These are phyloP conservation scores for Talpa occidentalis DNA, from an alignment of 2,113 vertebrate species.

Conservation along the genomic window DNA sequence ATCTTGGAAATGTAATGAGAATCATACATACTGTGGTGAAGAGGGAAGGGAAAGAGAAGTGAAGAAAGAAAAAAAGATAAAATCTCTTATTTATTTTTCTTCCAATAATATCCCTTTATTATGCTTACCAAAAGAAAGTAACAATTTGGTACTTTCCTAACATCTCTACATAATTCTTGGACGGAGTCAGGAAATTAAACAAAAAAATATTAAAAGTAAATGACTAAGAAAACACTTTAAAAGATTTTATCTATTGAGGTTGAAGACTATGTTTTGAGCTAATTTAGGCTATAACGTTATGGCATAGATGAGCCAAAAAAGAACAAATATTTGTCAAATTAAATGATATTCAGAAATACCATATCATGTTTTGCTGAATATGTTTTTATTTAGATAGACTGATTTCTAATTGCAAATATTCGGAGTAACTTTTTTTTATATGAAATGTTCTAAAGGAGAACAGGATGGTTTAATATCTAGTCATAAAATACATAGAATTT, in stretches of 20 bases:
- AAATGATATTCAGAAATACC: not conserved
- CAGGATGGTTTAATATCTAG: constrained; percentile 19
- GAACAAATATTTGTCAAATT: constrained; percentile 42
- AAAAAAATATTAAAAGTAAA: not conserved
- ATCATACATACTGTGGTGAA: accelerated
- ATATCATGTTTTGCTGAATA: not conserved
- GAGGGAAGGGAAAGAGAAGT: not conserved
- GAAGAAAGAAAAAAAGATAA: not conserved
- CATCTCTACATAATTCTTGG: constrained; percentile 18
- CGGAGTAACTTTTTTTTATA: constrained; percentile 28
- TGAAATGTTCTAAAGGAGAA: constrained; percentile 30
- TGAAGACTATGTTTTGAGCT: not conserved
- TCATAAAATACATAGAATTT: not conserved
- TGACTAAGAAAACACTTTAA: not conserved
- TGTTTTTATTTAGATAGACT: not conserved
- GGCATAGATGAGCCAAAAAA: not conserved
- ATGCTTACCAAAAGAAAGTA: constrained; percentile 16
- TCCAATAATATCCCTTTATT: not conserved
- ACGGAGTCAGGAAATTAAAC: constrained; percentile 30
- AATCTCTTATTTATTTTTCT: not conserved
- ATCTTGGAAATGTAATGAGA: not conserved
- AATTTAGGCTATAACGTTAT: constrained; percentile 25
- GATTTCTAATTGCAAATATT: not conserved
- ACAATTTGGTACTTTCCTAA: not conserved
- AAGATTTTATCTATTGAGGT: not conserved